Conservation (phyloP, 2,888 invertebrate genomes). For the Apodemia duryi region DNA sequence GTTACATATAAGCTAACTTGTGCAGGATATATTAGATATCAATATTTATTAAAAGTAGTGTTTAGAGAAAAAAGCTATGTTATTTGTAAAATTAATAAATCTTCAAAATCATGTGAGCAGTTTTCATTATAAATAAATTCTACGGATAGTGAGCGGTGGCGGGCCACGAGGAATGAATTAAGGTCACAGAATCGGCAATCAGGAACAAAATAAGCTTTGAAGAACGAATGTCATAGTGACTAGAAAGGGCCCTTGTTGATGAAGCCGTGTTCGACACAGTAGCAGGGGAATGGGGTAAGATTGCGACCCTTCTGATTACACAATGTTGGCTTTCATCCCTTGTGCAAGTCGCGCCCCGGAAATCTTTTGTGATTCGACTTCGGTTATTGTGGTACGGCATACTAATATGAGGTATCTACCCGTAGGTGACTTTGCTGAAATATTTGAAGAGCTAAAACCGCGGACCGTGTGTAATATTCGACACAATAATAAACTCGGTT, state of each 20-base stretch:
- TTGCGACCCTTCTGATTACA: conserved; percentile 79
- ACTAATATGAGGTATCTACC: conserved; percentile 58
- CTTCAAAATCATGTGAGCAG: not conserved
- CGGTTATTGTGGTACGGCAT: conserved; percentile 75
- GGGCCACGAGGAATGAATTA: conserved; percentile 24
- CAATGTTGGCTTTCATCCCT: conserved; percentile 77
- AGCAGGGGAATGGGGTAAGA: conserved; percentile 61
- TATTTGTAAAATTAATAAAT: not conserved
- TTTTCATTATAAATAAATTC: not conserved
- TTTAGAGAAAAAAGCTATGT: too few species aligned
- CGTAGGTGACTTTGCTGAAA: conserved; percentile 58
- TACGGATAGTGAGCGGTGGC: not conserved
- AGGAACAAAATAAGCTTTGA: conserved; percentile 44
- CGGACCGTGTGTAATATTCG: conserved; percentile 44
- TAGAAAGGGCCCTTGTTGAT: conserved; percentile 72
- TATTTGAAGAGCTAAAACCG: conserved; percentile 52
- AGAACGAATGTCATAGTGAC: conserved; percentile 66
- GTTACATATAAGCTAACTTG: too few species aligned
- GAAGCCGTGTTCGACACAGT: conserved; percentile 71
- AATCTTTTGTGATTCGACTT: conserved; percentile 78
- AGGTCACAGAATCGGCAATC: conserved; percentile 32
- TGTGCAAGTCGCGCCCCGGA: conserved; percentile 77
- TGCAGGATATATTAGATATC: too few species aligned
- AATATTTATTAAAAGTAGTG: too few species aligned
- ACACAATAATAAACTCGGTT: conserved; percentile 34